A percentile compares a stretch with the other conserved stretches of the same genome.
Evolutionary conservation across 2,797 vertebrate species (phyloP).

Genomic region (Brachyrhaphis roseni): DNA sequence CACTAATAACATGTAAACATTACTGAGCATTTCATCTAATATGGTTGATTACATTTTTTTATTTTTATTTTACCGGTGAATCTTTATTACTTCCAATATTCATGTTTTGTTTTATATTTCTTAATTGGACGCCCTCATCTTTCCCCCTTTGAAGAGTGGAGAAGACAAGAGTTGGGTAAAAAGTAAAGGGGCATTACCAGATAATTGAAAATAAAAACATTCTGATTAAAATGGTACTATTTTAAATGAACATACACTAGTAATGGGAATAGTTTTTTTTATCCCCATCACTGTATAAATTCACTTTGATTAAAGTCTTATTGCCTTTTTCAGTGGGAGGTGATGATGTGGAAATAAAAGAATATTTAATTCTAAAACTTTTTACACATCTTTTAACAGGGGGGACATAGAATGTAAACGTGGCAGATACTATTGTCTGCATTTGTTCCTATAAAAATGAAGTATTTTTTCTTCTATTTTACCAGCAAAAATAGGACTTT

Average conservation of each 20-base stretch:
- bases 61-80: background rate
- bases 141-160: background rate
- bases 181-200: background rate
- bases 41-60: background rate
- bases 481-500: slow-evolving; percentile 26
- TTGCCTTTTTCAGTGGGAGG: background rate
- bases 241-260: background rate
- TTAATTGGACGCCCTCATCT: background rate
- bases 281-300: background rate
- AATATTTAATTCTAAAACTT: background rate
- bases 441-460: background rate
- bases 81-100: background rate
- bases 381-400: background rate
- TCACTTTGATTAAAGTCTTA: background rate
- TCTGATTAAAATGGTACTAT: background rate
- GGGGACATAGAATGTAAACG: background rate
- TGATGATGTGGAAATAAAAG: background rate
- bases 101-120: background rate
- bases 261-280: background rate
- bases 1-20: background rate
- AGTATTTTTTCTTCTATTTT: slow-evolving; percentile 1
- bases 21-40: background rate
- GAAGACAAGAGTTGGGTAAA: background rate
- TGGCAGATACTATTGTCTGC: background rate
- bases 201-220: background rate